Evolutionary conservation across 2,888 invertebrate genomes (phyloP).

Genomic region (Ypsolopha sequella): DNA sequence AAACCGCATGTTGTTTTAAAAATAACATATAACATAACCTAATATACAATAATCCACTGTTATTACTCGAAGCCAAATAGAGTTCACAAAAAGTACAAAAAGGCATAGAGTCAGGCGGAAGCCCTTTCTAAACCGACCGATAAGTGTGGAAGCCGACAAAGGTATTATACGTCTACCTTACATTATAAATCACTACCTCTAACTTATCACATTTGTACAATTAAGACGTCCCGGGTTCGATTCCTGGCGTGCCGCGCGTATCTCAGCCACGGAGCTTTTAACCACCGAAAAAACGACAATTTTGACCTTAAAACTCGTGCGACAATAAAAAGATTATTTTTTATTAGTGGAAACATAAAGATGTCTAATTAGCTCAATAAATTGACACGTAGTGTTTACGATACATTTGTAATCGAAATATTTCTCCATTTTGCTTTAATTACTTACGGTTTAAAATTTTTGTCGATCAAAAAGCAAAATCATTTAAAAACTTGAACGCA

Average conservation of each 20-base stretch:
- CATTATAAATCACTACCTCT: slow-evolving; percentile 58
- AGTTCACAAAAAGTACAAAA: slow-evolving; percentile 18
- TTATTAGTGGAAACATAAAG: slow-evolving; percentile 2
- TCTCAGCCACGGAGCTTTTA: slow-evolving; percentile 3
- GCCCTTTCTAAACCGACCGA: slow-evolving; percentile 39
- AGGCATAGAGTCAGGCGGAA: slow-evolving; percentile 40
- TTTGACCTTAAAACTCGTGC: background rate
- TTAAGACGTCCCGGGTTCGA: slow-evolving; percentile 45
- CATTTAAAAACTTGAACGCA: background rate
- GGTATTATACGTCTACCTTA: slow-evolving; percentile 45
- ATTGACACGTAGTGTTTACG: background rate
- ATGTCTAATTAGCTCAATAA: slow-evolving; percentile 2
- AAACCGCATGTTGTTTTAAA: too few species aligned
- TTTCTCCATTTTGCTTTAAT: too few species aligned
- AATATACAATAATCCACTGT: background rate
- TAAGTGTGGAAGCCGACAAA: slow-evolving; percentile 59
- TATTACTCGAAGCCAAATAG: background rate
- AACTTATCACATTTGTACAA: slow-evolving; percentile 53
- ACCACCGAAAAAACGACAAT: slow-evolving; percentile 2
- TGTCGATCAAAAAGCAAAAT: background rate
- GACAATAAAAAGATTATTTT: slow-evolving; percentile 2
- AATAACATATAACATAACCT: background rate
- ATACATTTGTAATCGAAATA: too few species aligned
- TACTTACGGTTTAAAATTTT: too few species aligned
- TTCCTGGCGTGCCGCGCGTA: background rate